phyloP scores from a whole-genome alignment of 2,797 vertebrate species.

The Fistularia commersonii region DNA sequence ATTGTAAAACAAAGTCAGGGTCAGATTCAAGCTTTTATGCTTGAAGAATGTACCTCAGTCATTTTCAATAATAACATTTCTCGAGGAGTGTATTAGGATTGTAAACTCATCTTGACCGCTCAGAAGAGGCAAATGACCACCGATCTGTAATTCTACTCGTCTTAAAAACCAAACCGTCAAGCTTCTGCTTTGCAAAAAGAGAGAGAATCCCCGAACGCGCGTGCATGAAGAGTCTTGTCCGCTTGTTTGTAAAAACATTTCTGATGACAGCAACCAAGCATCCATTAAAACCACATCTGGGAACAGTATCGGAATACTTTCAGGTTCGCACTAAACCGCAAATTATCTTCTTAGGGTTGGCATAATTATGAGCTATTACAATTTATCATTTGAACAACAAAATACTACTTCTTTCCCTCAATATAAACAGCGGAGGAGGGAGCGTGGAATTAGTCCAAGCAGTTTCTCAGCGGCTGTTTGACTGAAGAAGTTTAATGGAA shows the following conservation, averaged over 20 bases:
- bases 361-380: neutral
- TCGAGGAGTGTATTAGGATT: no score
- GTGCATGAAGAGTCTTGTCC: neutral
- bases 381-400: neutral
- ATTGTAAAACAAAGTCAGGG: no score
- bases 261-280: neutral
- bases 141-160: no score
- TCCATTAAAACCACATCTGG: neutral
- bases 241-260: neutral
- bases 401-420: neutral
- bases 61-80: no score
- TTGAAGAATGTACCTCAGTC: no score
- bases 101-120: no score
- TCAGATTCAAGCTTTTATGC: no score
- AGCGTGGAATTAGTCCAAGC: conserved; percentile 43
- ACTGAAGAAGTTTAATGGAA: conserved; percentile 18
- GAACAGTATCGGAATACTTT: neutral
- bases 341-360: neutral
- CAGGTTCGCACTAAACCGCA: neutral
- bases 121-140: no score
- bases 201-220: neutral
- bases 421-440: conserved; percentile 8
- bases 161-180: no score
- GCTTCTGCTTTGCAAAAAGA: no score
- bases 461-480: conserved; percentile 59